A percentile compares a stretch with the other conserved stretches of the same genome.
Conservation (phyloP, 1,140 invertebrate species). For the Tenebrio molitor region DNA sequence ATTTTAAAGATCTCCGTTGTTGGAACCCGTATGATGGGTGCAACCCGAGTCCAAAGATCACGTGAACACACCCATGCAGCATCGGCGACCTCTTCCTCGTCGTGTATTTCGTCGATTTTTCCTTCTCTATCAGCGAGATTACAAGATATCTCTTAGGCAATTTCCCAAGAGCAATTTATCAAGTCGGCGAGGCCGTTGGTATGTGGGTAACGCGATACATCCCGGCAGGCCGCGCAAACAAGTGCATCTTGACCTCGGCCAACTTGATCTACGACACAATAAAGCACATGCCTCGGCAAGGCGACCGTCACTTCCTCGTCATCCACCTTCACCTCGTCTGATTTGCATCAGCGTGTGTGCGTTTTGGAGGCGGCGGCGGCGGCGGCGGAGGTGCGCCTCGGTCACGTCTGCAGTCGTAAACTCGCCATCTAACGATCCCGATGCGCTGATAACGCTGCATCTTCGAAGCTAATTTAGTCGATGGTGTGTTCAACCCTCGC, state of each 20-base stretch:
- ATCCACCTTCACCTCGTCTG: conserved; percentile 2
- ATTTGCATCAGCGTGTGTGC: too few species aligned
- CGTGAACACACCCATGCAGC: conserved; percentile 25
- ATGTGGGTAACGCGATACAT: conserved; percentile 43
- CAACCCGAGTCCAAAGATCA: too few species aligned
- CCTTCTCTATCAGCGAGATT: conserved; percentile 31
- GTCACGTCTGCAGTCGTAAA: conserved; percentile 50
- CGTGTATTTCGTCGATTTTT: conserved; percentile 34
- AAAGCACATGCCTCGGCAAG: conserved; percentile 42
- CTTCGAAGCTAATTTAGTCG: conserved; percentile 50
- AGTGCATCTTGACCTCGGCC: conserved; percentile 46
- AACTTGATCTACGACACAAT: conserved; percentile 44
- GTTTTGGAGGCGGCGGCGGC: conserved; percentile 29
- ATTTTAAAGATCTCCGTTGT: too few species aligned
- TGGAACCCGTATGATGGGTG: too few species aligned
- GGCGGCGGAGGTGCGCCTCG: conserved; percentile 38
- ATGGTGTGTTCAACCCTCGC: conserved; percentile 38
- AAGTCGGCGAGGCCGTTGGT: conserved; percentile 43
- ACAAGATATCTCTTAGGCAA: conserved; percentile 42
- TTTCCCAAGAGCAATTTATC: conserved; percentile 46
- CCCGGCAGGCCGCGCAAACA: conserved; percentile 37
- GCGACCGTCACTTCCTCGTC: conserved; percentile 33
- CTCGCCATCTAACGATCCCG: conserved; percentile 45
- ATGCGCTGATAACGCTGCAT: conserved; percentile 49
- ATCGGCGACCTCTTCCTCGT: conserved; percentile 28